Conservation (phyloP, 2,797 vertebrate species). For the Spondyliosoma cantharus region DNA sequence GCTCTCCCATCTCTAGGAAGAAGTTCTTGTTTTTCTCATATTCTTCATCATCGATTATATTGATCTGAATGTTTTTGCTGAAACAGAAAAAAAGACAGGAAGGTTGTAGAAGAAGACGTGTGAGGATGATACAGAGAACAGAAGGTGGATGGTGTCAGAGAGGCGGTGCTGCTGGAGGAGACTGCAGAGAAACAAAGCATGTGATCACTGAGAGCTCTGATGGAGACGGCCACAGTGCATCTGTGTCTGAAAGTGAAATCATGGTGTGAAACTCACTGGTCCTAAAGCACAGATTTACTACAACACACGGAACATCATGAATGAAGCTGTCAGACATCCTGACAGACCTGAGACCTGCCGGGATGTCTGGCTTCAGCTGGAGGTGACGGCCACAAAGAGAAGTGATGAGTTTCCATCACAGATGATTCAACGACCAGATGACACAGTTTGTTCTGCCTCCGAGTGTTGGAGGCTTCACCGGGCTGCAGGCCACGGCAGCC, state of each 20-base stretch:
- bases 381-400: not conserved
- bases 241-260: not conserved
- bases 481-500: constrained; percentile 32
- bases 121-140: constrained; percentile 27
- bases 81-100: constrained; percentile 52
- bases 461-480: constrained; percentile 7
- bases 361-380: not conserved
- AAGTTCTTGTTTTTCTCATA: constrained; percentile 99
- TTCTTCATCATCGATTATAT: constrained; percentile 97
- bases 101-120: constrained; percentile 64
- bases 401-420: not conserved
- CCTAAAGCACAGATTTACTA: not conserved
- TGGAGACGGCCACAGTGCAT: too few species aligned
- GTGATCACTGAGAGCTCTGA: not conserved
- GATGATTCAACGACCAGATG: not conserved
- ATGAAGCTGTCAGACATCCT: not conserved
- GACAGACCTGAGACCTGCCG: not conserved
- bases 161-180: not conserved
- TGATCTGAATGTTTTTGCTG: constrained; percentile 96
- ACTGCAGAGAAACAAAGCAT: not conserved
- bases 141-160: not conserved
- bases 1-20: constrained; percentile 95
- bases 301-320: too few species aligned
- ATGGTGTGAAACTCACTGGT: not conserved
- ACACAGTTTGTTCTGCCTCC: constrained; percentile 23